Conservation (phyloP, 2,113 vertebrate species). For the Panurus biarmicus region DNA sequence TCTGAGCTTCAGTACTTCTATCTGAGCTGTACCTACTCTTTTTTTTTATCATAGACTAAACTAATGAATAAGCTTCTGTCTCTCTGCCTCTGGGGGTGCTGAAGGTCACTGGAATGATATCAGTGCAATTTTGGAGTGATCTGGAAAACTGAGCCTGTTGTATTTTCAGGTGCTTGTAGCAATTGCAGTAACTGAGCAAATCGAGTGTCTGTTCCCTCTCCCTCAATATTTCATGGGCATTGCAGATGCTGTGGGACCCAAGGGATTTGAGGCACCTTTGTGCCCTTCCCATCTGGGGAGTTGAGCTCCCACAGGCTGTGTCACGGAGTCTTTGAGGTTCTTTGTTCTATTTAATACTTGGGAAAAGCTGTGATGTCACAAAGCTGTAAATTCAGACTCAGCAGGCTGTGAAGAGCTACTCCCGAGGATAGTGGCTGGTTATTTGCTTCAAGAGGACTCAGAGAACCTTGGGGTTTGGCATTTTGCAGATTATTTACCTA, state of each 20-base stretch:
- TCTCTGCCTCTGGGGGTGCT: background rate
- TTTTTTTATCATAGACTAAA: background rate
- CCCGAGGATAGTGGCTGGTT: background rate
- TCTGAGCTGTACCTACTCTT: background rate
- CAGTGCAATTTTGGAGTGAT: background rate
- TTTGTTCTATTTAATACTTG: background rate
- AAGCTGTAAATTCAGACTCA: background rate
- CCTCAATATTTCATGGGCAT: background rate
- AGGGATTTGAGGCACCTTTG: background rate
- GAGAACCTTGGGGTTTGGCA: background rate
- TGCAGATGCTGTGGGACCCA: background rate
- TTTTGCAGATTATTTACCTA: background rate
- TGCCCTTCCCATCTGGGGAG: background rate
- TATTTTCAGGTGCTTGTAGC: background rate
- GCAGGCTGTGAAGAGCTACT: background rate
- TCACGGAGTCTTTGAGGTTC: background rate
- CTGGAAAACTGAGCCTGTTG: background rate
- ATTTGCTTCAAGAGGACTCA: background rate
- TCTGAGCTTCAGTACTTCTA: background rate
- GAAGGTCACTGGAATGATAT: background rate
- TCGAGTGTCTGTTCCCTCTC: background rate
- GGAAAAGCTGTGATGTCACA: background rate
- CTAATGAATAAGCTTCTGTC: background rate
- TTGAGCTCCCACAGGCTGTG: background rate
- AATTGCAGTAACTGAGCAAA: background rate